phyloP scores from a whole-genome alignment of 92 coral and sea anemone species.

The Paragorgia papillata region DNA sequence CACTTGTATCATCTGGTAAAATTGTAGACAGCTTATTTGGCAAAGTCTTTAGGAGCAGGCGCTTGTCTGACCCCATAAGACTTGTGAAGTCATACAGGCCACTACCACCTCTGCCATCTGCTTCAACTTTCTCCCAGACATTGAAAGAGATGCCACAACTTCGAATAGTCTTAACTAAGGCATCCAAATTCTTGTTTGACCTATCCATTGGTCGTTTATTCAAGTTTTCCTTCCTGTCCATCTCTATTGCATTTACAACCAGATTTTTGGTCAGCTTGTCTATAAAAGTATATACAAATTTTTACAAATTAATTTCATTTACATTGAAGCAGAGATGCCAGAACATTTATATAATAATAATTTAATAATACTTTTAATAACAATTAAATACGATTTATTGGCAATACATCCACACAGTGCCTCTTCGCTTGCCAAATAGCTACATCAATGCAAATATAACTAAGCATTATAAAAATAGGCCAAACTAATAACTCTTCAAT shows the following conservation, averaged over 20 bases:
- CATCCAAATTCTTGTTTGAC: conserved; percentile 29
- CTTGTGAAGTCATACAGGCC: conserved; percentile 66
- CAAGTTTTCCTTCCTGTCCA: conserved; percentile 50
- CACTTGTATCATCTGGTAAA: conserved; percentile 35
- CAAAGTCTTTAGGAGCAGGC: conserved; percentile 47
- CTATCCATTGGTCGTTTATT: conserved; percentile 56
- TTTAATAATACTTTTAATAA: no score
- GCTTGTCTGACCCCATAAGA: conserved; percentile 69
- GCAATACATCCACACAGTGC: no score
- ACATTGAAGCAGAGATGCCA: no score
- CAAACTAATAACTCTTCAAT: no score
- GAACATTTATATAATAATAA: no score
- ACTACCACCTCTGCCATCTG: conserved; percentile 61
- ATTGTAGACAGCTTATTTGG: conserved; percentile 47
- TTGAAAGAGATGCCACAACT: no score
- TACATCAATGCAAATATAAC: no score
- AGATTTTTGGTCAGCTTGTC: conserved; percentile 63
- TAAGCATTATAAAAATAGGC: no score
- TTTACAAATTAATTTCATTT: no score
- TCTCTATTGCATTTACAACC: conserved; percentile 41
- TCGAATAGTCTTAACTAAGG: conserved; percentile 32
- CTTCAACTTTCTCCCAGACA: conserved; percentile 57
- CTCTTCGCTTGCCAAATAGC: no score
- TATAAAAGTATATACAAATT: conserved; percentile 30
- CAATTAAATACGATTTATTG: no score